Evolutionary conservation across 2,113 vertebrate genomes (phyloP).

Genomic region (Hemibagrus wyckioides): DNA sequence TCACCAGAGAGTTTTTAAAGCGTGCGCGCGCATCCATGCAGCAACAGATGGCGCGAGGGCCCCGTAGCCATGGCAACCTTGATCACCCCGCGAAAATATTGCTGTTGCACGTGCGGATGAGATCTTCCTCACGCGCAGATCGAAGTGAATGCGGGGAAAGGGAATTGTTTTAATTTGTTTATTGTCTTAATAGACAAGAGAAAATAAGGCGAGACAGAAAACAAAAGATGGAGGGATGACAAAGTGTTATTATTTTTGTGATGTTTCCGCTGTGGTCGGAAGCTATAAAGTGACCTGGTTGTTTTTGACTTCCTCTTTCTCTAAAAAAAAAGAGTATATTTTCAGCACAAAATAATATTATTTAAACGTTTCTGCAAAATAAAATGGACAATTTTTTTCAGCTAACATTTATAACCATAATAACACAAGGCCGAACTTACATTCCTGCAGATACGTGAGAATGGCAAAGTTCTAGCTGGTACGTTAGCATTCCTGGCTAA

Average conservation of each 20-base stretch:
- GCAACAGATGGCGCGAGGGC: conserved; percentile 1
- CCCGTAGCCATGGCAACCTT: not conserved
- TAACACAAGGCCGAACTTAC: not conserved
- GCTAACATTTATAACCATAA: not conserved
- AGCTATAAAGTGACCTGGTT: too few species aligned
- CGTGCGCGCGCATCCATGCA: not conserved
- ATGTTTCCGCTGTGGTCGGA: not conserved
- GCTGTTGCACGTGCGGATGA: not conserved
- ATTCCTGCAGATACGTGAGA: not conserved
- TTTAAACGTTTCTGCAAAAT: not conserved
- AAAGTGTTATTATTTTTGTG: not conserved
- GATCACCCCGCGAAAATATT: not conserved
- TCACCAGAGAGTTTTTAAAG: not conserved
- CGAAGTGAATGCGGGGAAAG: not conserved
- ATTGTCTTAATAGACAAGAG: too few species aligned
- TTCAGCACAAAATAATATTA: not conserved
- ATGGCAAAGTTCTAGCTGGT: not conserved
- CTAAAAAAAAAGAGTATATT: not conserved
- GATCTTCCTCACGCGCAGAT: not conserved
- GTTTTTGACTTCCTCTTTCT: not conserved
- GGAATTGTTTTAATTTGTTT: too few species aligned
- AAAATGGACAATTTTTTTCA: not conserved
- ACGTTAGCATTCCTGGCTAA: not conserved
- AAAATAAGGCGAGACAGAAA: too few species aligned
- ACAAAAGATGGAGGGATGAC: not conserved